phyloP scores from a whole-genome alignment of 1,140 invertebrate genomes.

The Coenobita brevimanus region DNA sequence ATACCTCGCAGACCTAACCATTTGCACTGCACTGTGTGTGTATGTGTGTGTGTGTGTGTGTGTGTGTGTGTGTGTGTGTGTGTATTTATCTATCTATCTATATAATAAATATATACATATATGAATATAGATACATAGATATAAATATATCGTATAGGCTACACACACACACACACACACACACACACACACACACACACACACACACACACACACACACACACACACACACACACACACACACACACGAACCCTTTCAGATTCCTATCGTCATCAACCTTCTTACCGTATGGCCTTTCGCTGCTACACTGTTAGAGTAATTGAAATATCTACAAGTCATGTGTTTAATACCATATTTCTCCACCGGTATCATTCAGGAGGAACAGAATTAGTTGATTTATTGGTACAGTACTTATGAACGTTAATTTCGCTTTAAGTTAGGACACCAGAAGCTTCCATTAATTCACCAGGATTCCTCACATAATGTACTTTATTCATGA shows the following conservation, averaged over 20 bases:
- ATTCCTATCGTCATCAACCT: background rate
- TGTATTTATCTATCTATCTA: constrained; percentile 17
- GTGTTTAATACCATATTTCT: too few species aligned
- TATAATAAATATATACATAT: constrained; percentile 38
- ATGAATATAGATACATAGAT: constrained; percentile 26
- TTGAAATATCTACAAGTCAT: too few species aligned
- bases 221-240: constrained; percentile 3
- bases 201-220: background rate
- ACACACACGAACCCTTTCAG: background rate
- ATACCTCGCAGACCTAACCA: too few species aligned
- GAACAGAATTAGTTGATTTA: too few species aligned
- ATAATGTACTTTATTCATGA: too few species aligned
- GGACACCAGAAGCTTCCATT: too few species aligned
- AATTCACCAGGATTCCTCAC: too few species aligned
- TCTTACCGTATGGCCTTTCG: too few species aligned
- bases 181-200: background rate
- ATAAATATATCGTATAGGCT: background rate
- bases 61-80: constrained; percentile 1
- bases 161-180: constrained; percentile 12
- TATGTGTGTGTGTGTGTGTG: background rate
- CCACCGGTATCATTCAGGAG: too few species aligned
- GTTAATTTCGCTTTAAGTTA: too few species aligned
- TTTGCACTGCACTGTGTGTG: background rate
- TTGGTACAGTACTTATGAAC: too few species aligned
- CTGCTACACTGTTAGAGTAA: too few species aligned